Evolutionary conservation across 2,113 vertebrate species (phyloP), one percentile per base, ranked within the genome.

Genomic region (Brachypodius melanocephalos): DNA sequence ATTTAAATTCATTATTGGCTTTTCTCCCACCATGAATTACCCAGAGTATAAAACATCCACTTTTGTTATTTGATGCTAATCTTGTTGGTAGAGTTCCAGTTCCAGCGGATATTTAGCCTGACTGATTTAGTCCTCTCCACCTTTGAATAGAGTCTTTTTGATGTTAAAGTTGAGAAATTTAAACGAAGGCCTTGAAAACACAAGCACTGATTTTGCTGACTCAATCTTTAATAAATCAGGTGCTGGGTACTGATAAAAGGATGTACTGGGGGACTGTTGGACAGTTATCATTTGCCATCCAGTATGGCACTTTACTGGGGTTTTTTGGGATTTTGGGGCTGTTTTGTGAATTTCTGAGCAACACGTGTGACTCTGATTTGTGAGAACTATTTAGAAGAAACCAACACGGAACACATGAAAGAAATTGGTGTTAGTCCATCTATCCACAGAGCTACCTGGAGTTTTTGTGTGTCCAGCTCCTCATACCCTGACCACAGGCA

Each of bases 51-150:
- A 73, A 89, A 31, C 84, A 81, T n/a, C 67, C 55, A 73, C n/a
- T 78, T 85, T 74, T 90, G 84, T 74, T 90, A 85, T 83, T 90
- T 96, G 90, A 88, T 88, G 91, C 46, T 90, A 95, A 94, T 94
- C 77, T 81, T 93, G 9, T 66, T 11, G 71, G 67, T 62, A 46
- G 67, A 94, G 83, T 67, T 80, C 45, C 63, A 74, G 69, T 63
- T 95, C 74, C 92, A 88, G 78, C 86, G 93, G 90, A 86, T 90
- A 58, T 81, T 89, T 61, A 88, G 88, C 55, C 88, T 88, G 91
- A 71, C 75, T 93, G 74, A 80, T 49, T 67, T 36, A 69, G 82
- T 67, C 68, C 62, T 88, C 83, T 88, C 79, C 90, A 92, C 82
- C 85, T 92, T 45, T 84, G 75, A 74, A 67, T 88, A 34, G 36